A percentile compares a stretch with the other conserved stretches of the same genome.
Conservation (phyloP, 2,113 vertebrate genomes). For the Xiphorhynchus elegans region DNA sequence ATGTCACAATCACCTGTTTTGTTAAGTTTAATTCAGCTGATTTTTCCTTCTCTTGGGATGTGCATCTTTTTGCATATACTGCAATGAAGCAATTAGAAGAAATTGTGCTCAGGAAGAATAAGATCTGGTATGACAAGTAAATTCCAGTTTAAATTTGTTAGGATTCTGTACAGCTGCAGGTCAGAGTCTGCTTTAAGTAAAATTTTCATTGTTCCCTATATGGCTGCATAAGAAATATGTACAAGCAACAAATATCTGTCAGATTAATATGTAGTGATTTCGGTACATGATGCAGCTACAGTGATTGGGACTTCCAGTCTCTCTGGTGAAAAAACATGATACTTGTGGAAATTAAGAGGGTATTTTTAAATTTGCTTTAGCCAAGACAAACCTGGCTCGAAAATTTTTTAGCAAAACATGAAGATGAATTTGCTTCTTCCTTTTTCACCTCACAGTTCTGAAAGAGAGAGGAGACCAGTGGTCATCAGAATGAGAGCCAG, state of each 20-base stretch:
- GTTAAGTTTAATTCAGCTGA: background rate
- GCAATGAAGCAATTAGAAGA: background rate
- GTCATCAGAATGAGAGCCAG: background rate
- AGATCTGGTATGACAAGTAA: background rate
- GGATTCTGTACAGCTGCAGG: background rate
- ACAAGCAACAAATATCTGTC: background rate
- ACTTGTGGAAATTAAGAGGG: fast-evolving
- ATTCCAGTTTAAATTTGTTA: background rate
- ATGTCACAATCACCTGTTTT: background rate
- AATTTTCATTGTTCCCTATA: background rate
- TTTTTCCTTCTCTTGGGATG: background rate
- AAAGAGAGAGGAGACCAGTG: background rate
- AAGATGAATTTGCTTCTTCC: background rate
- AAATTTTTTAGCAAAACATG: background rate
- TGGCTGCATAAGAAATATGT: background rate
- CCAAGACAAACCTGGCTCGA: background rate
- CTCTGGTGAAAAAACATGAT: background rate
- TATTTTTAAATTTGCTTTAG: background rate
- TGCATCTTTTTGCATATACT: background rate
- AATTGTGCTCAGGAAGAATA: background rate
- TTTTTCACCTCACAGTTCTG: background rate
- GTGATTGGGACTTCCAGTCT: background rate
- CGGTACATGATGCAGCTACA: background rate
- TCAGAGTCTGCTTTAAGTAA: background rate
- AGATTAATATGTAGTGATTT: background rate